Percentiles rank a stretch among this genome's conserved stretches.
Conservation (phyloP, 1,140 invertebrate species). For the Drosophila eugracilis region DNA sequence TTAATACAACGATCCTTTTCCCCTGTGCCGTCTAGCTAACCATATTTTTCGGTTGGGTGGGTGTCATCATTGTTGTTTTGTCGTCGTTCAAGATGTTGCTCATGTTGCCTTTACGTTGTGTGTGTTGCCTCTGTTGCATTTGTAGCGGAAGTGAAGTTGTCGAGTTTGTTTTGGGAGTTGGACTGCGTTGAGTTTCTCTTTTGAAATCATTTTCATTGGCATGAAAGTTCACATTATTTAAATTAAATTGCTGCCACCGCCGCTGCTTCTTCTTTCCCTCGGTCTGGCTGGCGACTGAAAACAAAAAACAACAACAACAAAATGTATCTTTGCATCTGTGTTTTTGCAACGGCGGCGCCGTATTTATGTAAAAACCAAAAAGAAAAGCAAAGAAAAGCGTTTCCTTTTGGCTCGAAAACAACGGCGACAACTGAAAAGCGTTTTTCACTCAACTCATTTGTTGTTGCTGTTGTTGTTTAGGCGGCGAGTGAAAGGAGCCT, state of each 20-base stretch:
- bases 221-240: conserved; percentile 83
- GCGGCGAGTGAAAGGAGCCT: conserved; percentile 79
- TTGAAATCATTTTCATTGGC: conserved; percentile 82
- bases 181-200: conserved; percentile 73
- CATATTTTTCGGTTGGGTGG: conserved; percentile 38
- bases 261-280: conserved; percentile 32
- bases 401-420: conserved; percentile 73
- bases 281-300: conserved; percentile 5
- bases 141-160: conserved; percentile 75
- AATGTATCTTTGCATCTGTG: conserved; percentile 73
- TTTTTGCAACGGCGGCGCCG: conserved; percentile 24
- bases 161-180: conserved; percentile 33
- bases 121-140: conserved; percentile 40
- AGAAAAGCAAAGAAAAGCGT: conserved; percentile 73
- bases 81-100: conserved; percentile 20
- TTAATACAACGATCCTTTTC: no score
- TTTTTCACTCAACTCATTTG: conserved; percentile 75
- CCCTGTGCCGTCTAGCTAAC: conserved; percentile 15
- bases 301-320: conserved; percentile 3
- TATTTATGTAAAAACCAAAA: conserved; percentile 46
- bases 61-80: conserved; percentile 45
- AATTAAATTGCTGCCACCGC: conserved; percentile 72
- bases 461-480: conserved; percentile 45
- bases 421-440: conserved; percentile 62
- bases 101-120: conserved; percentile 15